Conservation (phyloP, 2,888 invertebrate species). For the Leptopilina syphax region DNA sequence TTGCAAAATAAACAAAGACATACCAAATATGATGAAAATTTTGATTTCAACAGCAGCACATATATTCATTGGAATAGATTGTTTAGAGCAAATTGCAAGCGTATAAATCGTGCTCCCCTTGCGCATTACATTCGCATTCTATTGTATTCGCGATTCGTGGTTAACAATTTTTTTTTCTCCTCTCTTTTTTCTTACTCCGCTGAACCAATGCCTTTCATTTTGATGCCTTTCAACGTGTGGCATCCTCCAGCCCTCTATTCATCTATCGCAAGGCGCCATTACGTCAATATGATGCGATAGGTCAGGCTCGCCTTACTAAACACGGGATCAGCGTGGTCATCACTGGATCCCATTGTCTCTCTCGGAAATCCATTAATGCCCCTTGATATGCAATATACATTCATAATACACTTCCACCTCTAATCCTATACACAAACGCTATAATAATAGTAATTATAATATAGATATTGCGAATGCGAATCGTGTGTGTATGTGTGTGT, state of each 20-base stretch:
- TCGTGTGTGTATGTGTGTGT: neutral
- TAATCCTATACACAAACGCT: neutral
- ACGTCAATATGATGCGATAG: slow-evolving; percentile 34
- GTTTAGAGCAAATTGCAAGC: slow-evolving; percentile 4
- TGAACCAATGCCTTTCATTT: slow-evolving; percentile 35
- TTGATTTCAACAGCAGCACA: neutral
- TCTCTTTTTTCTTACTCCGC: slow-evolving; percentile 15
- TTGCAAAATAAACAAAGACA: neutral
- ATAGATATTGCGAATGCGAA: slow-evolving; percentile 12
- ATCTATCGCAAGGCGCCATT: slow-evolving; percentile 33
- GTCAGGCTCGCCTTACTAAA: slow-evolving; percentile 35
- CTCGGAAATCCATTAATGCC: slow-evolving; percentile 29
- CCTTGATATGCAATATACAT: slow-evolving; percentile 28
- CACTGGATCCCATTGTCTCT: slow-evolving; percentile 33
- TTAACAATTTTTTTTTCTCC: slow-evolving; percentile 17
- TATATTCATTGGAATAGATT: neutral
- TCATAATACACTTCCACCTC: slow-evolving; percentile 13
- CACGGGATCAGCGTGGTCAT: slow-evolving; percentile 38
- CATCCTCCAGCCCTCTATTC: slow-evolving; percentile 31
- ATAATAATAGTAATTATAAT: slow-evolving; percentile 28
- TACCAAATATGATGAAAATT: too few relatives aligned
- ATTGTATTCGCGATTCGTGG: slow-evolving; percentile 21
- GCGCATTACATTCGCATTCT: slow-evolving; percentile 22
- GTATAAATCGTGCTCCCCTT: slow-evolving; percentile 18
- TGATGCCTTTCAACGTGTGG: slow-evolving; percentile 24